Percentiles rank a stretch among this genome's conserved stretches.
These are phyloP conservation scores for Clostera curtula DNA, from an alignment of 2,888 invertebrate genomes.

Conservation along the genomic window DNA sequence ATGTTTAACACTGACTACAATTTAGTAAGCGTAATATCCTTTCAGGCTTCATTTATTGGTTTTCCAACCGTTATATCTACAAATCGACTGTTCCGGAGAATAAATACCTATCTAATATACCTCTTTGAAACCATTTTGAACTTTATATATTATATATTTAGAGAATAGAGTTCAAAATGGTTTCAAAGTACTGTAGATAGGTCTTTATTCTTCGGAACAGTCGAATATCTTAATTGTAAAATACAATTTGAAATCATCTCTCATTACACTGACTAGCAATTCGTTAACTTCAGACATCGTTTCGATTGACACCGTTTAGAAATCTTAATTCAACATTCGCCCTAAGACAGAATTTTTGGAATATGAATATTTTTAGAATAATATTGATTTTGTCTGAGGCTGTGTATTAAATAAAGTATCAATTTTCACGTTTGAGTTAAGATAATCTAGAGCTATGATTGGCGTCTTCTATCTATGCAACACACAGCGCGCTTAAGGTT, in stretches of 20 bases:
- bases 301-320: conserved; percentile 29
- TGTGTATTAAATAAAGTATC: too few relatives aligned
- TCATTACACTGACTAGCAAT: conserved; percentile 41
- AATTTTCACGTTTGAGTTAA: too few relatives aligned
- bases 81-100: too few relatives aligned
- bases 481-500: conserved; percentile 63
- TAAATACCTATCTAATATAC: conserved; percentile 14
- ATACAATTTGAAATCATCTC: conserved; percentile 4
- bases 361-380: background rate
- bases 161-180: too few relatives aligned
- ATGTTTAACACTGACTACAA: conserved; percentile 30
- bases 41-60: conserved; percentile 43
- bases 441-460: conserved; percentile 40
- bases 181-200: too few relatives aligned
- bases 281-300: conserved; percentile 31
- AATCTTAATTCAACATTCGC: conserved; percentile 5
- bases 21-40: conserved; percentile 63
- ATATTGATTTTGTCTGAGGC: too few relatives aligned
- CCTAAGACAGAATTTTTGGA: conserved; percentile 8
- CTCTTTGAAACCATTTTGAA: too few relatives aligned
- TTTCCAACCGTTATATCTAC: conserved; percentile 25
- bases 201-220: too few relatives aligned
- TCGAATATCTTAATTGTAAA: conserved; percentile 5
- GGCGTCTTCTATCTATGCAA: conserved; percentile 62
- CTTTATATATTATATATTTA: too few relatives aligned